A percentile compares a stretch with the other conserved stretches of the same genome.
Conservation (phyloP, 2,113 vertebrate genomes). For the Progne subis region DNA sequence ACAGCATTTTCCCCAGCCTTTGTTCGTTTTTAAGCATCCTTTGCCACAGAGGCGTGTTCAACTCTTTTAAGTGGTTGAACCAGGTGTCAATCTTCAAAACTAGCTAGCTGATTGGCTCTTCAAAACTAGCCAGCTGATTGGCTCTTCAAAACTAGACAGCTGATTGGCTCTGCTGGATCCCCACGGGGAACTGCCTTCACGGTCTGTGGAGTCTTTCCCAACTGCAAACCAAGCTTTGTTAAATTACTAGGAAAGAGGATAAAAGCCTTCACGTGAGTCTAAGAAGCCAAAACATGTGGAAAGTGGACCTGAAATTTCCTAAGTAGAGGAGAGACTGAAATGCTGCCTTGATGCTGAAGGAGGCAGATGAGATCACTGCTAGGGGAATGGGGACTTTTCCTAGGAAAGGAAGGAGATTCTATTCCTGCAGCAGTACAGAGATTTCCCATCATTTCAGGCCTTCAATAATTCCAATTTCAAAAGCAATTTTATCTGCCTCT, state of each 20-base stretch:
- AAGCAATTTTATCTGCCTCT: not conserved
- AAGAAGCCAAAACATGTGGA: too few relatives aligned
- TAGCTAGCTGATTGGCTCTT: not conserved
- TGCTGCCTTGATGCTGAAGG: too few relatives aligned
- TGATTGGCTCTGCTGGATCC: not conserved
- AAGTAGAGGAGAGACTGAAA: too few relatives aligned
- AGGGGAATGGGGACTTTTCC: too few relatives aligned
- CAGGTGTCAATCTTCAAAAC: not conserved
- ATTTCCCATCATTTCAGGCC: too few relatives aligned
- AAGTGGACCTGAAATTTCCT: too few relatives aligned
- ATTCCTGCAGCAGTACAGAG: too few relatives aligned
- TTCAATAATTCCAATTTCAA: too few relatives aligned
- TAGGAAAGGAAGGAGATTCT: too few relatives aligned
- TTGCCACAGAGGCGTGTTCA: not conserved
- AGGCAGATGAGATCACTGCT: not conserved
- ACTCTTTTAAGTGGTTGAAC: not conserved
- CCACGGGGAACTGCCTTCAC: not conserved
- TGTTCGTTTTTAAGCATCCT: not conserved
- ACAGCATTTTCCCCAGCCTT: not conserved
- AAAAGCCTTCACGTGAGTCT: too few relatives aligned
- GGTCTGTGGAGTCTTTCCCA: fast-evolving
- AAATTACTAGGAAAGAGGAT: not conserved
- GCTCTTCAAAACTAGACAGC: not conserved
- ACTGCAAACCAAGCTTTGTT: not conserved
- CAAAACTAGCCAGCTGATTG: not conserved